Evolutionary conservation across 23 tunicate genomes (phyloP), one percentile per base, ranked within the genome.

Genomic region (Corella eumyota): DNA sequence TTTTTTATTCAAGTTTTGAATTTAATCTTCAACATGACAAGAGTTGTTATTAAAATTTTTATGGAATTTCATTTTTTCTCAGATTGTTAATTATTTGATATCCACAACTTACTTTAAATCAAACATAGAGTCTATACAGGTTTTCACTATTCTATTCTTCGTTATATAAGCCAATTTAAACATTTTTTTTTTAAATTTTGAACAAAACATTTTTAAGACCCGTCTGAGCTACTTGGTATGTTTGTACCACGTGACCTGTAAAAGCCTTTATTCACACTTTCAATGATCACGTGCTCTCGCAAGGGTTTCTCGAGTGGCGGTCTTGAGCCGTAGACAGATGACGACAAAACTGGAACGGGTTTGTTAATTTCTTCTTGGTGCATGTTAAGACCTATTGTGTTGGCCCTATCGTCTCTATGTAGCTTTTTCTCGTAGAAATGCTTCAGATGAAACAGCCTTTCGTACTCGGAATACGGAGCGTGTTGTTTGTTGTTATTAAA

Each of bases 171-270:
- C n/a, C n/a, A n/a, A n/a, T n/a, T n/a, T n/a, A n/a, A n/a, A n/a
- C n/a, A n/a, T n/a, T n/a, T n/a, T n/a, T n/a, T n/a, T n/a, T n/a
- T n/a, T n/a, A n/a, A n/a, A n/a, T n/a, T n/a, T n/a, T n/a, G n/a
- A n/a, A n/a, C n/a, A n/a, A n/a, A n/a, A n/a, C n/a, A n/a, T n/a
- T n/a, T n/a, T n/a, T n/a, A n/a, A n/a, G n/a, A 66, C 22, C 81
- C 70, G 30, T 71, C 70, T 20, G 71, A 63, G 47, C 69, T 71
- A 35, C 67, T 44, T 17, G 94, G 94, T 15, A 84, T 67, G 37
- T 84, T 84, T 7, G 94, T 75, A 22, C 94, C 94, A 35, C 94
- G 37, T 34, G 74, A 72, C 68, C 94, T 50, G 61, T 59, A 84
- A 34, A 84, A 84, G 22, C 80, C 81, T 56, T 84, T 84, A 68